Base-by-base conservation (phyloP, 2,113 vertebrate species). In the Oryzias woworae region DNA sequence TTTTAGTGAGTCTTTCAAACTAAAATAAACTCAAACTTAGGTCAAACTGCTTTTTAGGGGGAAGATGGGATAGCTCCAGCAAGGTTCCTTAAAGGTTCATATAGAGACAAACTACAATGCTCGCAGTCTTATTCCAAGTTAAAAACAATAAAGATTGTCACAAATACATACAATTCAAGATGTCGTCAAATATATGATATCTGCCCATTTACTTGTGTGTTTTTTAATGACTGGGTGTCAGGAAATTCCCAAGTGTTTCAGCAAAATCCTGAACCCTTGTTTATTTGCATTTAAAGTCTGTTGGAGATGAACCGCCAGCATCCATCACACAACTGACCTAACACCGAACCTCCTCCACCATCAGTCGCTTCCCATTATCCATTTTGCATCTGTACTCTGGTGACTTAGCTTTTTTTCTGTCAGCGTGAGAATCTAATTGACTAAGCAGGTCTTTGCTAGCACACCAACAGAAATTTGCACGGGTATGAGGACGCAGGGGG, bases 401-500 rank as follows among this genome's bases (percentile, higher is more conserved):
- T 84, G 82, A 81, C 78, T 87, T 86, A 76, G 71, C 77, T 78
- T 77, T 36, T 28, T 75, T 85, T 77, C 83, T 74, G 62, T 87
- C 87, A 51, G 52, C 57, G 60, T 83, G 82, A 73, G 77, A 74
- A 81, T 84, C 73, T 81, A 78, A 91, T 90, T 71, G 83, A 89
- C 86, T 80, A 70, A 84, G 83, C 76, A 78, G 63, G 78, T 81
- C 80, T 89, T 92, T 90, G 89, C 85, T 78, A 77, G 88, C 85
- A 85, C 77, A 74, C 71, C 82, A 80, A 75, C 44, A 85, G 71
- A 78, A 75, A 82, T 71, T 77, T 80, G 76, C 69, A 66, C 64
- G 72, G 72, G 82, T 64, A 44, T 57, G 77, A 57, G 58, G 62
- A 57, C 65, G 69, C 16, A 47, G 46, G 57, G 41, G 17, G 36